A percentile compares a stretch with the other conserved stretches of the same genome.
Evolutionary conservation across 1,140 invertebrate genomes (phyloP).

Genomic region (Zeugodacus cucurbitae): DNA sequence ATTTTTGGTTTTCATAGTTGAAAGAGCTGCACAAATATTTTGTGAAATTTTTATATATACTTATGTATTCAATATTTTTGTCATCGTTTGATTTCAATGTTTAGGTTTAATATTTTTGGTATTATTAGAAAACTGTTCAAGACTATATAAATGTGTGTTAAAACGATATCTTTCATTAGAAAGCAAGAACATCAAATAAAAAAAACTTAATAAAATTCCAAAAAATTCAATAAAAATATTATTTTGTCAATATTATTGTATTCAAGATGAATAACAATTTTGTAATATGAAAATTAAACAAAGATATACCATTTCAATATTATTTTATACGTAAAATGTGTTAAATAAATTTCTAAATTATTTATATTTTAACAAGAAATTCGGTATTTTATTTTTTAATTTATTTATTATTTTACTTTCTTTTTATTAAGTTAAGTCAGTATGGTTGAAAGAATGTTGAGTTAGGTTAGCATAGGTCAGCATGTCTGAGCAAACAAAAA

Average conservation of each 20-base stretch:
- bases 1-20: background rate
- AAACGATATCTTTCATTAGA: background rate
- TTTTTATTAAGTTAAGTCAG: background rate
- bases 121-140: background rate
- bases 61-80: background rate
- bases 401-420: background rate
- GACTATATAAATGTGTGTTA: background rate
- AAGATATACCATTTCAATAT: background rate
- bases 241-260: background rate
- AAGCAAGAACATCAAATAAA: too few species aligned
- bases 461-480: too few species aligned
- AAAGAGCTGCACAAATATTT: constrained; percentile 30
- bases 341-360: background rate
- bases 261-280: too few species aligned
- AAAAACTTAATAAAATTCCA: too few species aligned
- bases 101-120: background rate
- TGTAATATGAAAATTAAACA: background rate
- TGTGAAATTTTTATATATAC: background rate
- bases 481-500: too few species aligned
- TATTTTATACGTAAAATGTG: background rate
- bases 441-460: too few species aligned
- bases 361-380: background rate
- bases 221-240: too few species aligned
- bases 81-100: background rate
- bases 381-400: background rate